Conservation (phyloP, 2,797 vertebrate genomes). For the Thamnophis elegans region DNA sequence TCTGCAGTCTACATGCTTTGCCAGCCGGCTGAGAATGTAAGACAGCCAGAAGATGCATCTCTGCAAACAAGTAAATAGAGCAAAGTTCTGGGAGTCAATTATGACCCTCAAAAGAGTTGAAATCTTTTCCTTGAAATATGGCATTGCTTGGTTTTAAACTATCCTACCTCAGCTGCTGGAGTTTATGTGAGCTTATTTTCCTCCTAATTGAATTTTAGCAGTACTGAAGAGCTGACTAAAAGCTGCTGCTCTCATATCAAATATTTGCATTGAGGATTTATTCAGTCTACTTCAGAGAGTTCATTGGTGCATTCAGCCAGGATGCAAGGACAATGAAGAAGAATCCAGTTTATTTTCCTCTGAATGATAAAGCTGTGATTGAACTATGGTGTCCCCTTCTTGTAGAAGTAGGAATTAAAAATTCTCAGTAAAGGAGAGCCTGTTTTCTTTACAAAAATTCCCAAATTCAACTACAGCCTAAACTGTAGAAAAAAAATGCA, state of each 20-base stretch:
- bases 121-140: conserved; percentile 34
- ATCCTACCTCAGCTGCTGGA: conserved; percentile 22
- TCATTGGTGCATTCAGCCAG: neutral
- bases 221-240: neutral
- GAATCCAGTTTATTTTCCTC: neutral
- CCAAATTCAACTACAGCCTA: neutral
- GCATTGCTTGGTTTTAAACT: conserved; percentile 16
- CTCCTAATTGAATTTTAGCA: conserved; percentile 17
- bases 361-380: neutral
- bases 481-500: neutral
- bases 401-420: neutral
- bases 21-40: neutral
- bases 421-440: neutral
- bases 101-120: neutral
- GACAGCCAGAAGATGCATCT: neutral
- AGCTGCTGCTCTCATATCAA: conserved; percentile 9
- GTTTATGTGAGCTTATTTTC: neutral
- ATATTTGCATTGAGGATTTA: conserved; percentile 30
- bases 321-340: neutral
- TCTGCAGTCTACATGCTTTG: neutral
- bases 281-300: conserved; percentile 10
- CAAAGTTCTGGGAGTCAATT: conserved; percentile 46
- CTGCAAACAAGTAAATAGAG: conserved; percentile 28
- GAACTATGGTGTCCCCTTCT: neutral
- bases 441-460: neutral